Evolutionary conservation across 2,888 invertebrate genomes (phyloP), one percentile per base, ranked within the genome.

Genomic region (Zaprionus bogoriensis): DNA sequence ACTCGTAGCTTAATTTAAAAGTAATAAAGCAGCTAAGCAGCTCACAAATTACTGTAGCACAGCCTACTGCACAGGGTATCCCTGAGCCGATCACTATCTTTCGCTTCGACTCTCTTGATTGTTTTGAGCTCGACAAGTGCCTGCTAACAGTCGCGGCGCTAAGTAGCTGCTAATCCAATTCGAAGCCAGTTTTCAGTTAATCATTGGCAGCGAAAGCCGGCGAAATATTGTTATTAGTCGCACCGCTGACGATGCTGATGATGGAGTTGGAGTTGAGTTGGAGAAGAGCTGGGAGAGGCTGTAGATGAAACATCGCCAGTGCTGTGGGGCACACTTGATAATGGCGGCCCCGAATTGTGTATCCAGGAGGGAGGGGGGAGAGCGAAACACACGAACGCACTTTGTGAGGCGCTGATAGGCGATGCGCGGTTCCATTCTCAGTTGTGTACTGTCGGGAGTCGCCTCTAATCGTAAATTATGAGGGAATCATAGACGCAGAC

Each of bases 381-480:
- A 30, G 12, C 48, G 14, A 51, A 72, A 78, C 78, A 77, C 39
- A 65, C 58, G 65, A 78, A 74, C 60, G 78, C 78, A 78, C 78
- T 78, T 74, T 74, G 63, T 55, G 36, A 32, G 59, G 38, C 46
- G 44, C 42, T 63, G 71, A 74, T 77, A 77, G 71, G 50, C 52
- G 59, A 64, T 19, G 38, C 41, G 61, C 36, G 32, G 3, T 14
- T 7, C 32, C 32, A 17, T 32, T 6, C 41, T 67, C 17, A n/a
- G n/a, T n/a, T n/a, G n/a, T n/a, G n/a, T n/a, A n/a, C n/a, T n/a
- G n/a, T n/a, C 27, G n/a, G 23, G 46, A 23, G 41, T 19, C n/a
- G 30, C 22, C 17, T 41, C 42, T 59, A 77, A 80, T 81, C 87
- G 65, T 82, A 86, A 82, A 82, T 87, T 73, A 82, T 84, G 81